Evolutionary conservation across 2,797 vertebrate species (phyloP).

Genomic region (Falco concolor): DNA sequence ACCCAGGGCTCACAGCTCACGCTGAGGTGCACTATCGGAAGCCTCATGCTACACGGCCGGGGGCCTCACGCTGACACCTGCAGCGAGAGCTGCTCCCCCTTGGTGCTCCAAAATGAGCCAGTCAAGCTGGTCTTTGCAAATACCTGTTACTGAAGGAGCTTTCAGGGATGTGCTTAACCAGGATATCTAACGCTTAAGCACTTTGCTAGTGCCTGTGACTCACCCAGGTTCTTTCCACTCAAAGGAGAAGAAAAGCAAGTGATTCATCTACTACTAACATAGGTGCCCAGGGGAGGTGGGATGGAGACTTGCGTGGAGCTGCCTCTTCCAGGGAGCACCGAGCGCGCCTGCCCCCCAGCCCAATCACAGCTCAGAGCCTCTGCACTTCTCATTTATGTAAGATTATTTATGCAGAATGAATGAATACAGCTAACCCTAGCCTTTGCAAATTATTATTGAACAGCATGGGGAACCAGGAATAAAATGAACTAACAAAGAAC

Average conservation of each 20-base stretch:
- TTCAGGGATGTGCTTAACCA: not conserved
- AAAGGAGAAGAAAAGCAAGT: not conserved
- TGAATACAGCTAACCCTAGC: not conserved
- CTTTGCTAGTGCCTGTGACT: not conserved
- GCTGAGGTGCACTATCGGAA: not conserved
- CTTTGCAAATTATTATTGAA: not conserved
- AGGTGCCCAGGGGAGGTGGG: not conserved
- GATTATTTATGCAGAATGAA: not conserved
- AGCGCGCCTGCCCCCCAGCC: not conserved
- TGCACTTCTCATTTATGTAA: not conserved
- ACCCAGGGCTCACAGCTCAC: not conserved
- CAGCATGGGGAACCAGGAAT: not conserved
- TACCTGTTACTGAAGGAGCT: not conserved
- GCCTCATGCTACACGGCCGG: not conserved
- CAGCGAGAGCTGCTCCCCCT: accelerated
- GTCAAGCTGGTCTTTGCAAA: not conserved
- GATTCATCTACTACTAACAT: constrained; percentile 5
- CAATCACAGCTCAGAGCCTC: not conserved
- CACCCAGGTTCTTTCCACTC: not conserved
- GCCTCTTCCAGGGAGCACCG: not conserved
- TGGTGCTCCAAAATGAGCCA: not conserved
- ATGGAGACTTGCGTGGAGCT: not conserved
- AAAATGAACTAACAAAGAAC: not conserved
- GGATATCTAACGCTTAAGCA: not conserved
- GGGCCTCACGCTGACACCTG: not conserved